phyloP scores from a whole-genome alignment of 2,888 invertebrate species.

The Lymantria monacha region DNA sequence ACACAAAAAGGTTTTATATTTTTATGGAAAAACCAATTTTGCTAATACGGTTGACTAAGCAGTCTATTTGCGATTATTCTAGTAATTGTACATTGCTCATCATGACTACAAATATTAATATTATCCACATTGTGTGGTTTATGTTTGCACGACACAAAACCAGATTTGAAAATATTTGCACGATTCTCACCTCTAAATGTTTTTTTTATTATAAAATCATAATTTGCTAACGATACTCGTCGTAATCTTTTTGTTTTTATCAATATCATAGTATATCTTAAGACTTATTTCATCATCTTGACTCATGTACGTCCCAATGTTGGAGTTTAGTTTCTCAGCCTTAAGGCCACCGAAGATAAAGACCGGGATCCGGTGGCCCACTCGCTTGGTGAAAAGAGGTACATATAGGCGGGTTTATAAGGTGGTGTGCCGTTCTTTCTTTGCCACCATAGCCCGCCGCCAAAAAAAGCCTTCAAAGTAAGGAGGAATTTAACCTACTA shows the following conservation, averaged over 20 bases:
- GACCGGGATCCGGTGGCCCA: too few species aligned
- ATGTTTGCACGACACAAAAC: constrained; percentile 13
- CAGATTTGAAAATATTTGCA: not conserved
- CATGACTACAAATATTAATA: not conserved
- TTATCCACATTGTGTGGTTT: constrained; percentile 3
- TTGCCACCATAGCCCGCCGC: too few species aligned
- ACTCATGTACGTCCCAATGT: too few species aligned
- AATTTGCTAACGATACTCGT: not conserved
- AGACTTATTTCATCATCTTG: too few species aligned
- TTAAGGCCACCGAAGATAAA: too few species aligned
- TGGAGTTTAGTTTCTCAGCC: too few species aligned
- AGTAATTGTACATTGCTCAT: not conserved
- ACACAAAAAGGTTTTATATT: not conserved
- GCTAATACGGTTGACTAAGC: not conserved
- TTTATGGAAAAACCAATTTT: not conserved
- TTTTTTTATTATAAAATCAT: not conserved
- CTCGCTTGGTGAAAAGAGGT: too few species aligned
- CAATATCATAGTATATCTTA: too few species aligned
- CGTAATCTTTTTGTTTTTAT: not conserved
- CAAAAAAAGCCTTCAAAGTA: too few species aligned
- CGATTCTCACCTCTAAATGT: not conserved
- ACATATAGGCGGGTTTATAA: too few species aligned
- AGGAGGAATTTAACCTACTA: too few species aligned
- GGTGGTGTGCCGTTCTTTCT: too few species aligned
- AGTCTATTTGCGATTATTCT: not conserved